These are phyloP conservation scores for Aldabrachelys gigantea DNA, from an alignment of 2,113 vertebrate species.

Conservation along the genomic window DNA sequence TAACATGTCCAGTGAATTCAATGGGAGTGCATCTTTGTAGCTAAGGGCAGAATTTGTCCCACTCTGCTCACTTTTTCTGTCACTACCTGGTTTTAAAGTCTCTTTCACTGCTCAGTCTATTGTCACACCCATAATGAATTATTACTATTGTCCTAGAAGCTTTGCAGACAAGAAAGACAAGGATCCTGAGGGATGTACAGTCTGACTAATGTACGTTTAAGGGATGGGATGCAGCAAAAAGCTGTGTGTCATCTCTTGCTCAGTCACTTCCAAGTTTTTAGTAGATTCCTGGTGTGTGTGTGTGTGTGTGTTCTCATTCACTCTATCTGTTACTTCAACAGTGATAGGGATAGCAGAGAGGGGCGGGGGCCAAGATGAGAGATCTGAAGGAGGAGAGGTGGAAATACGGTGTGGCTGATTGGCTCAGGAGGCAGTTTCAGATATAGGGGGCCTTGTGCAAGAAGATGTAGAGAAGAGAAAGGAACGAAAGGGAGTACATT, in stretches of 20 bases:
- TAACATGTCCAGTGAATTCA: conserved; percentile 18
- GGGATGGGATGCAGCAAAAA: neutral
- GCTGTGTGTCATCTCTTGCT: neutral
- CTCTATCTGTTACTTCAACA: neutral
- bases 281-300: neutral
- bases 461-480: neutral
- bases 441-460: neutral
- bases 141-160: neutral
- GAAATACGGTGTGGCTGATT: neutral
- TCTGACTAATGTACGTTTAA: neutral
- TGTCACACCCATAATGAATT: neutral
- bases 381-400: neutral
- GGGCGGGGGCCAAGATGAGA: neutral
- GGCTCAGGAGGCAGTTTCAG: neutral
- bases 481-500: neutral
- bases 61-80: neutral
- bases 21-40: neutral
- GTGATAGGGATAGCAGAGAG: neutral
- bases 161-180: neutral
- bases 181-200: neutral
- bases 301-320: neutral
- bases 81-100: neutral
- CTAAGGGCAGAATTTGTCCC: neutral
- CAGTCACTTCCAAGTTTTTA: neutral
- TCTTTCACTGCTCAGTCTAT: neutral